phyloP scores from a whole-genome alignment of 35 echinoderm and acorn worm species.

The Acanthaster planci region DNA sequence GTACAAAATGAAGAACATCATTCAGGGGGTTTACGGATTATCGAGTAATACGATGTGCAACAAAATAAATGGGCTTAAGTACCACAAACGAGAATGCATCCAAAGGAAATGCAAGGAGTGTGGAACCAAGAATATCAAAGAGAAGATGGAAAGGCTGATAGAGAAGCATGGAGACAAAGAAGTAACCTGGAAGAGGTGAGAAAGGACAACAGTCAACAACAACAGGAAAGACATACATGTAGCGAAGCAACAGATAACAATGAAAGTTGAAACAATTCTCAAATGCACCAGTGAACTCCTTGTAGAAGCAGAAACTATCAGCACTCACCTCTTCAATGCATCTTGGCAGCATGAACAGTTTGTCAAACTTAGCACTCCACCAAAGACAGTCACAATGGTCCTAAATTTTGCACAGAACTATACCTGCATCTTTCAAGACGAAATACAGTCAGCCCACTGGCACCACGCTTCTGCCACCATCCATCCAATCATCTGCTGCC shows the following conservation, averaged over 20 bases:
- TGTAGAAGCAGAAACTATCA: neutral
- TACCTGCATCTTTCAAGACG: conserved; percentile 51
- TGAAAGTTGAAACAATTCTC: neutral
- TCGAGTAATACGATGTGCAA: neutral
- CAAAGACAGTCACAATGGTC: conserved; percentile 35
- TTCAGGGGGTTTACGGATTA: neutral
- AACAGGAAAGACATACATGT: neutral
- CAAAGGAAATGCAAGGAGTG: neutral
- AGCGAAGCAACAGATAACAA: neutral
- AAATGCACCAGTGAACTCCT: neutral
- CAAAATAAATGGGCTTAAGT: neutral
- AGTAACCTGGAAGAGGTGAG: neutral
- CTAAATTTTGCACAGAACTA: conserved; percentile 72
- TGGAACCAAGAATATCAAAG: neutral
- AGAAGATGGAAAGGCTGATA: neutral
- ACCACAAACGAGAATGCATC: neutral
- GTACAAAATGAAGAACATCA: neutral
- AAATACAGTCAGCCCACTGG: conserved; percentile 72
- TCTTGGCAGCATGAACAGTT: conserved; percentile 49
- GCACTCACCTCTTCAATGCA: conserved; percentile 16
- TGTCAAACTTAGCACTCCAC: neutral
- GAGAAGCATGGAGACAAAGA: neutral
- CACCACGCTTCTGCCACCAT: conserved; percentile 38
- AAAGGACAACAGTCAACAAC: neutral
- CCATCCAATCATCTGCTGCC: conserved; percentile 60